Base-by-base conservation (phyloP, 2,888 invertebrate species). In the Drosophila suboccidentalis region DNA sequence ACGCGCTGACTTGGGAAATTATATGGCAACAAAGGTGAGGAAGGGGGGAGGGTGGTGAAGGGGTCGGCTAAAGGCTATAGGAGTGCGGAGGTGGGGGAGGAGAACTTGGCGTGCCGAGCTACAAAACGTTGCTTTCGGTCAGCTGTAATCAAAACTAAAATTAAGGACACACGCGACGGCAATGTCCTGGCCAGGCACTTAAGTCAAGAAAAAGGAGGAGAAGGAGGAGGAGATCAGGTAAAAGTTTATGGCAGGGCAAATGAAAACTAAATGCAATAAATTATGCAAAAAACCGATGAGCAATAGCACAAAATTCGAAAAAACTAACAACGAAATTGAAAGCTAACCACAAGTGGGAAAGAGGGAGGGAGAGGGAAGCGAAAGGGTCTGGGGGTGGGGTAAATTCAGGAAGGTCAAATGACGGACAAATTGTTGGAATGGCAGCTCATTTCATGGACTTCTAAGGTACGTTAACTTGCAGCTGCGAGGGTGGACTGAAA, bases 101-200 rank as follows among this genome's bases (percentile, higher is more conserved):
- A 19, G 54, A 50, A 50, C 50, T 22, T 64, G 63, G 57, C 60
- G 17, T 39, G 47, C 67, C 39, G 71, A 58, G n/a, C 39, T 15
- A 71, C 76, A 71, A 55, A 76, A 71, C 46, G 64, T 46, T 60
- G 51, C 43, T 15, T 22, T 17, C 8, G 60, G 60, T 39, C 19
- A 41, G 65, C 53, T 60, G 75, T 80, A 84, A 84, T 88, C 89
- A 83, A 80, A 86, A 78, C 86, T 71, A 47, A 67, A 83, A 88
- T 86, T 88, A 69, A 80, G 89, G 71, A 87, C 83, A 88, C 89
- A 88, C 89, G 83, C 83, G 87, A 86, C 59, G 70, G 39, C 71
- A 65, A 75, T 63, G 74, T 74, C 65, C 39, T n/a, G 49, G n/a
- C 34, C 34, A 29, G 44, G 29, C 61, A 54, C 54, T 46, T 46